These are phyloP conservation scores for Hyperoplus lanceolatus DNA, from an alignment of 2,797 vertebrate genomes.

Conservation along the genomic window DNA sequence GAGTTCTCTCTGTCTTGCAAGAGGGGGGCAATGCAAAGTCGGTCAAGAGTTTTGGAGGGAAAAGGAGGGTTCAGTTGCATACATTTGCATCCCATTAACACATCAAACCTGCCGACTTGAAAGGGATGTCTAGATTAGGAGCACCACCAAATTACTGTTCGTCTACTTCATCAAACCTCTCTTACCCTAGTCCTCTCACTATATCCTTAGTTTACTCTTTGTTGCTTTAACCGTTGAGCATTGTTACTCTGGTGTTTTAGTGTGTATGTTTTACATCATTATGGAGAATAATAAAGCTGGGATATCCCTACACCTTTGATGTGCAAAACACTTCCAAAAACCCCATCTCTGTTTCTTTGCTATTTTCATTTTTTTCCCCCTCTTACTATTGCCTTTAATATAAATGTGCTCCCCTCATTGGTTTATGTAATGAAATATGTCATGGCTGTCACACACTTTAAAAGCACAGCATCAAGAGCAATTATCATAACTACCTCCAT, in stretches of 20 bases:
- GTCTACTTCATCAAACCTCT: conserved; percentile 48
- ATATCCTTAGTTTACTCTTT: conserved; percentile 14
- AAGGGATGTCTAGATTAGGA: conserved; percentile 81
- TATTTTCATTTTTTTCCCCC: neutral
- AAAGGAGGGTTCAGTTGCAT: conserved; percentile 77
- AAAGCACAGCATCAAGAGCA: conserved; percentile 15
- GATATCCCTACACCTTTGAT: conserved; percentile 34
- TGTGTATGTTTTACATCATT: conserved; percentile 36
- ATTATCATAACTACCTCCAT: neutral
- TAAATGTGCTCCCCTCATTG: conserved; percentile 34
- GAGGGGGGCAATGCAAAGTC: conserved; percentile 45
- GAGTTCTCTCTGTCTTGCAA: conserved; percentile 39
- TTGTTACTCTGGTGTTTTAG: neutral
- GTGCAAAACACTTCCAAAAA: conserved; percentile 13
- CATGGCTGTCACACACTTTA: conserved; percentile 31
- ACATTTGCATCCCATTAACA: conserved; percentile 84
- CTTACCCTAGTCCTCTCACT: conserved; percentile 6
- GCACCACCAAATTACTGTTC: conserved; percentile 68
- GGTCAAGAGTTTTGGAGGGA: conserved; percentile 54
- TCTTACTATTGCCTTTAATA: conserved; percentile 24
- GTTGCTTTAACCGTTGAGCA: neutral
- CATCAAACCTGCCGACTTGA: conserved; percentile 84
- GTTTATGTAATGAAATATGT: conserved; percentile 55
- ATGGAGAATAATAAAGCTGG: neutral
- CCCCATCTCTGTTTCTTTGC: neutral